These are phyloP conservation scores for Onychomys leucogaster DNA, from an alignment of 2,797 vertebrate genomes.

Conservation along the genomic window DNA sequence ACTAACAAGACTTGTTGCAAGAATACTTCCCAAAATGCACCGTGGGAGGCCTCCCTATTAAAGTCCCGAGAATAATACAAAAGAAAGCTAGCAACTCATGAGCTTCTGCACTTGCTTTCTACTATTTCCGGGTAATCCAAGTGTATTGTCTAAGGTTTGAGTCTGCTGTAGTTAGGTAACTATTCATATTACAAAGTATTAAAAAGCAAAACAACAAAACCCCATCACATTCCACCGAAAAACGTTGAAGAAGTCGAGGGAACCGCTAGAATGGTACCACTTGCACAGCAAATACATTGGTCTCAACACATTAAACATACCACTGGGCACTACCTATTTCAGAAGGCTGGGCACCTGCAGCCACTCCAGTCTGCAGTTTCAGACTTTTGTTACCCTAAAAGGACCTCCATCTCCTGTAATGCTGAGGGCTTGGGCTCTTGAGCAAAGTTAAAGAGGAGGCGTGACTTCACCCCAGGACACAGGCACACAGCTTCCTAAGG, in stretches of 20 bases:
- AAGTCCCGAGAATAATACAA: neutral
- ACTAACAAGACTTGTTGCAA: neutral
- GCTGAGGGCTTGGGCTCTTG: neutral
- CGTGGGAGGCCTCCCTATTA: neutral
- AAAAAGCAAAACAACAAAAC: neutral
- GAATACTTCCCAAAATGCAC: neutral
- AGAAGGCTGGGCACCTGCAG: neutral
- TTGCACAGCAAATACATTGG: neutral
- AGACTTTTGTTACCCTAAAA: neutral
- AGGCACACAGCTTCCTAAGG: neutral
- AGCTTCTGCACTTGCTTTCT: neutral
- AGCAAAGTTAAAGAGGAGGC: no score
- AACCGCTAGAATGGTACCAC: neutral
- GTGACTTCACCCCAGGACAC: neutral
- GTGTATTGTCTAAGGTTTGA: neutral
- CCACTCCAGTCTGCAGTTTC: neutral
- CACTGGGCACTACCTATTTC: neutral
- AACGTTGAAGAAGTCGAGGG: neutral
- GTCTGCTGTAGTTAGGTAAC: neutral
- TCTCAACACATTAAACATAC: neutral
- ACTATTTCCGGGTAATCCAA: neutral
- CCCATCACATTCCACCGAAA: neutral
- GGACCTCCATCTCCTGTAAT: accelerated
- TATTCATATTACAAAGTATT: neutral
- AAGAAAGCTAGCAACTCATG: neutral